Evolutionary conservation across 2,888 invertebrate genomes (phyloP).

Genomic region (Oscheius myriophilus): DNA sequence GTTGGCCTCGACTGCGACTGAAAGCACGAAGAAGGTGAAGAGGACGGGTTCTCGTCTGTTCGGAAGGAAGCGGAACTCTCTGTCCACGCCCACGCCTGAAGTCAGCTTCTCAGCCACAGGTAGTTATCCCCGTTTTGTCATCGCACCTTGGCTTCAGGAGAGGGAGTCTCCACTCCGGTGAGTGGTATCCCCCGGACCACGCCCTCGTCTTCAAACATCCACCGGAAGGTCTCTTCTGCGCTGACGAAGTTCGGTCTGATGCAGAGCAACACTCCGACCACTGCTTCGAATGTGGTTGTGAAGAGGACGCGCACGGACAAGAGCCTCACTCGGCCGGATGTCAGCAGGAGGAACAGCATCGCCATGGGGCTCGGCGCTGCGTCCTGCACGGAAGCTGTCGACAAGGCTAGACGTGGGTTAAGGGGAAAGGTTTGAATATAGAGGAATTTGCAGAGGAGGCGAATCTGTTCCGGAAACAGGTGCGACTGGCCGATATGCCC

Average conservation of each 20-base stretch:
- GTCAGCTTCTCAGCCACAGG: slow-evolving; percentile 4
- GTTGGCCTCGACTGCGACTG: not conserved
- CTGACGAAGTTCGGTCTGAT: not conserved
- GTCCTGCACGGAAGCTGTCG: too few species aligned
- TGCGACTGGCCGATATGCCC: not conserved
- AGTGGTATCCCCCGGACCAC: not conserved
- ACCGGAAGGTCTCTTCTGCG: not conserved
- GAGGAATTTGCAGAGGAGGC: slow-evolving; percentile 1
- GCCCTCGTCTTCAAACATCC: slow-evolving; percentile 1
- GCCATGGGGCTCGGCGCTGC: too few species aligned
- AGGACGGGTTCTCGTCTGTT: slow-evolving; percentile 12
- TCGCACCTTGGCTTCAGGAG: too few species aligned
- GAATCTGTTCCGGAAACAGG: slow-evolving; percentile 7
- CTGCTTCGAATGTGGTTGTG: too few species aligned
- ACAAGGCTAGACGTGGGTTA: too few species aligned
- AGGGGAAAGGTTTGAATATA: too few species aligned
- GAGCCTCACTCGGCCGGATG: too few species aligned
- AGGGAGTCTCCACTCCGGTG: not conserved
- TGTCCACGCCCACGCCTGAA: not conserved
- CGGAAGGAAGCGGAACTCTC: slow-evolving; percentile 5
- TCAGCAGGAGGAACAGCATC: too few species aligned
- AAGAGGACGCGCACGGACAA: too few species aligned
- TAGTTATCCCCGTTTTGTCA: too few species aligned
- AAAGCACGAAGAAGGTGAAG: not conserved
- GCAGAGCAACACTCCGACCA: too few species aligned